phyloP scores from a whole-genome alignment of 2,888 invertebrate genomes.

The Osmoderma eremita region DNA sequence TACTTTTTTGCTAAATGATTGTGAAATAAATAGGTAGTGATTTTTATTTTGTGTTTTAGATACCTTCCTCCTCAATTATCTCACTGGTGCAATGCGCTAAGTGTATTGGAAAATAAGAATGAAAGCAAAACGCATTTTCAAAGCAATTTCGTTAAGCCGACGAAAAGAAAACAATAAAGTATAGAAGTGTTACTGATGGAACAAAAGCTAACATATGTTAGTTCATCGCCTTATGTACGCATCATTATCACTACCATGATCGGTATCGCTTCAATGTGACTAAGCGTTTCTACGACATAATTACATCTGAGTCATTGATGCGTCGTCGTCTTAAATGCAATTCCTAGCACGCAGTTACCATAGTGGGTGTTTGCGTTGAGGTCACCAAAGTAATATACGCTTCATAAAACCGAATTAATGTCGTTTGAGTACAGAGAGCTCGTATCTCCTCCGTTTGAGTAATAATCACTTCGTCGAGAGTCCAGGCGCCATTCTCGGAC shows the following conservation, averaged over 20 bases:
- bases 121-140: no score
- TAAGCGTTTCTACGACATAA: constrained; percentile 49
- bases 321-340: constrained; percentile 51
- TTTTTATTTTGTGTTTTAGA: no score
- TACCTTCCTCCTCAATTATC: no score
- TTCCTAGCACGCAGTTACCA: constrained; percentile 53
- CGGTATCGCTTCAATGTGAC: constrained; percentile 43
- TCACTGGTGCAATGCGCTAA: no score
- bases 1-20: no score
- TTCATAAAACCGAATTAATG: constrained; percentile 54
- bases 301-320: constrained; percentile 49
- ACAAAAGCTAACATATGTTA: no score
- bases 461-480: constrained; percentile 55
- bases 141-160: no score
- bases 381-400: constrained; percentile 53
- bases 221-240: constrained; percentile 13
- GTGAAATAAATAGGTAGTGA: no score
- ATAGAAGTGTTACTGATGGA: no score
- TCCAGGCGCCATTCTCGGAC: constrained; percentile 52
- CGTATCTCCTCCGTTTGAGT: constrained; percentile 50
- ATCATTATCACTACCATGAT: constrained; percentile 21
- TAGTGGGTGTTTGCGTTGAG: constrained; percentile 55
- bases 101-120: no score
- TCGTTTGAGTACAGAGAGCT: constrained; percentile 48
- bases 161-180: no score